phyloP scores from a whole-genome alignment of 2,888 invertebrate species.

The Bhutanitis thaidina region DNA sequence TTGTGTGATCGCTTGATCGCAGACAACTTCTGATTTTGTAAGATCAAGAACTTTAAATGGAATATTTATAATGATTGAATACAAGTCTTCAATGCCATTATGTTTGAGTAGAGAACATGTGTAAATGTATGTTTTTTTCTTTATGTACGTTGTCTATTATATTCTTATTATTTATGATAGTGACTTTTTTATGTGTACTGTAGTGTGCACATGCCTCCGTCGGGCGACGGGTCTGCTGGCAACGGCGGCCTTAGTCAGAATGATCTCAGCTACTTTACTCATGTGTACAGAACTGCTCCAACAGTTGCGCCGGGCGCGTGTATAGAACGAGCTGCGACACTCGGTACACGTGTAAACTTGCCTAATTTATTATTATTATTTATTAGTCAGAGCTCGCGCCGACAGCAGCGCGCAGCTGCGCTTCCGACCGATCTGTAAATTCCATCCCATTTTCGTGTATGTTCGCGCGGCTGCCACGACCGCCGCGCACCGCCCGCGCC shows the following conservation, averaged over 20 bases:
- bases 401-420: too few species aligned
- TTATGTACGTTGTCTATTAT: constrained; percentile 1
- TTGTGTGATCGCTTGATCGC: constrained; percentile 4
- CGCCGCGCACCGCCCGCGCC: neutral
- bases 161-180: constrained; percentile 5
- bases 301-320: neutral
- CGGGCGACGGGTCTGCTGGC: constrained; percentile 45
- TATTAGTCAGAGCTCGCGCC: neutral
- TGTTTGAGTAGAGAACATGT: neutral
- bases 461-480: too few species aligned
- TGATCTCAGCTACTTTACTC: constrained; percentile 33
- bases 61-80: too few species aligned
- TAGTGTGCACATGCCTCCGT: constrained; percentile 5
- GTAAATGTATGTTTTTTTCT: neutral
- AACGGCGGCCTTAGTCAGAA: constrained; percentile 42
- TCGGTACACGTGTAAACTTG: constrained; percentile 10
- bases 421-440: too few species aligned
- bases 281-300: neutral
- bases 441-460: too few species aligned
- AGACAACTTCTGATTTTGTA: constrained; percentile 9
- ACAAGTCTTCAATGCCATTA: constrained; percentile 7
- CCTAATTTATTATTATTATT: constrained; percentile 12
- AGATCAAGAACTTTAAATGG: constrained; percentile 15
- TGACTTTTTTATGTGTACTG: constrained; percentile 8
- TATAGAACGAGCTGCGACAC: neutral